phyloP scores from a whole-genome alignment of 37 sponge, comb jelly and placozoan species.

The Amphimedon queenslandica region DNA sequence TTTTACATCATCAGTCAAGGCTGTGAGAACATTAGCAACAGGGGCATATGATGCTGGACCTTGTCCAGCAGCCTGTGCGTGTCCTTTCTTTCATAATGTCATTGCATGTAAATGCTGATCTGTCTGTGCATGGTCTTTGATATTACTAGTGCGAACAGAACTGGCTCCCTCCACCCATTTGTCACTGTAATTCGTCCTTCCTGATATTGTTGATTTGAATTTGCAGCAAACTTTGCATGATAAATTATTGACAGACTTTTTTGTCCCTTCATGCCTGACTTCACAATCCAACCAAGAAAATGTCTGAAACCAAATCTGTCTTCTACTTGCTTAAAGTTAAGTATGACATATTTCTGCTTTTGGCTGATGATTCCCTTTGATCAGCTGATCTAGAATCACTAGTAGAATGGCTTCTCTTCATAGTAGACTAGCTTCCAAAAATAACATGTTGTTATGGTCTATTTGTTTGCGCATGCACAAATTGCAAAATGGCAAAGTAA shows the following conservation, averaged over 20 bases:
- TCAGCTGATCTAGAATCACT: neutral
- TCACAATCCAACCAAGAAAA: conserved; percentile 53
- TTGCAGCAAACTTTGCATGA: conserved; percentile 35
- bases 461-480: neutral
- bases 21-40: conserved; percentile 35
- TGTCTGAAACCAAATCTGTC: conserved; percentile 21
- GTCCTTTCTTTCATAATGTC: conserved; percentile 32
- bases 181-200: conserved; percentile 39
- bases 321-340: conserved; percentile 3
- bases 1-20: conserved; percentile 35
- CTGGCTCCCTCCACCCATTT: conserved; percentile 54
- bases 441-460: neutral
- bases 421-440: neutral
- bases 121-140: conserved; percentile 46
- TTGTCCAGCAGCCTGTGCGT: conserved; percentile 14
- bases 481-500: neutral
- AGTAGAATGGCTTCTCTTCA: neutral
- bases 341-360: neutral
- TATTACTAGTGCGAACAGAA: conserved; percentile 61
- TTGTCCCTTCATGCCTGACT: conserved; percentile 3
- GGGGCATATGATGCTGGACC: conserved; percentile 30
- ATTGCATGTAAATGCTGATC: conserved; percentile 60
- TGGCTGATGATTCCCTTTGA: neutral
- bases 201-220: conserved; percentile 27
- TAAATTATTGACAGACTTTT: conserved; percentile 31